phyloP scores from a whole-genome alignment of 1,140 invertebrate genomes.

The Nilaparvata lugens region DNA sequence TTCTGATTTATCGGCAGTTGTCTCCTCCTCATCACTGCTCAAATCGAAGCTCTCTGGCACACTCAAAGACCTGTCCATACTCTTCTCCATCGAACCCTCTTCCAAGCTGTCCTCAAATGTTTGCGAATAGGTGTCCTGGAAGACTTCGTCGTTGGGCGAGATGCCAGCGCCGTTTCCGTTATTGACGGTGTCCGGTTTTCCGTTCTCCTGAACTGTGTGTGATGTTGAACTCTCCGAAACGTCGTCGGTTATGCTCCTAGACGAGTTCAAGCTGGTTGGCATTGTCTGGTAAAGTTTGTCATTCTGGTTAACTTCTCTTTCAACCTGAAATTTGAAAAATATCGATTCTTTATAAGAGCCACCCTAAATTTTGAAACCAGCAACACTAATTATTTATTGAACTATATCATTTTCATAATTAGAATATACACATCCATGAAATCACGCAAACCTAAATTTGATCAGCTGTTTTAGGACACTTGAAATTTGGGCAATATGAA shows the following conservation, averaged over 20 bases:
- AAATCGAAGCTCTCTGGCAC: constrained; percentile 11
- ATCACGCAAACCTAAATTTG: too few species aligned
- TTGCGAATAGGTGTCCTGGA: constrained; percentile 21
- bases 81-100: not conserved
- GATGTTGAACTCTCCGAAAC: not conserved
- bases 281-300: constrained; percentile 63
- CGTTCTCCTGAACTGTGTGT: not conserved
- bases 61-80: constrained; percentile 7
- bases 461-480: too few species aligned
- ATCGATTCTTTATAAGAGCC: too few species aligned
- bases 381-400: too few species aligned
- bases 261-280: constrained; percentile 44
- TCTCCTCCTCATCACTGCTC: constrained; percentile 26
- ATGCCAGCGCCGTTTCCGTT: not conserved
- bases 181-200: constrained; percentile 24
- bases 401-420: too few species aligned
- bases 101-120: constrained; percentile 22
- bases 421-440: too few species aligned
- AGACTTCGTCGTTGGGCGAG: constrained; percentile 11
- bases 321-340: constrained; percentile 40
- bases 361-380: too few species aligned
- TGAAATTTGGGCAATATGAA: too few species aligned
- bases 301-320: constrained; percentile 51
- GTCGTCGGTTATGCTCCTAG: not conserved
- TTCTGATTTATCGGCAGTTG: not conserved